Conservation (phyloP, 2,888 invertebrate genomes). For the Epinotia nisella region DNA sequence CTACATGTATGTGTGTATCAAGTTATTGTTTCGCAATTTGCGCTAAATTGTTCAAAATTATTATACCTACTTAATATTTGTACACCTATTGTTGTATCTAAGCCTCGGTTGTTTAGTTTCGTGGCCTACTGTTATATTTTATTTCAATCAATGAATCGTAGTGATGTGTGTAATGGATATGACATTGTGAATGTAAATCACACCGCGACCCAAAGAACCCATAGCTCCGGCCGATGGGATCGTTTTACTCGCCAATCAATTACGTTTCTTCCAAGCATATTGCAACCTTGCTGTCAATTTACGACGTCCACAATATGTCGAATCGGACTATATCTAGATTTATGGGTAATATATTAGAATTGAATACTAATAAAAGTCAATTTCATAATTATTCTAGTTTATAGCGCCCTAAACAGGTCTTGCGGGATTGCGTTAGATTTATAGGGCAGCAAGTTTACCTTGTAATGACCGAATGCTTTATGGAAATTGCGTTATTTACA, state of each 20-base stretch:
- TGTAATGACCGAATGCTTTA: conserved; percentile 59
- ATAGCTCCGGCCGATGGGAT: conserved; percentile 48
- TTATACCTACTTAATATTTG: conserved; percentile 1
- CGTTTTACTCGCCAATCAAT: conserved; percentile 50
- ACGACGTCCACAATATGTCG: conserved; percentile 32
- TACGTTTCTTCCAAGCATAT: conserved; percentile 48
- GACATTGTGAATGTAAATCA: conserved; percentile 60
- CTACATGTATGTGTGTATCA: conserved; percentile 47
- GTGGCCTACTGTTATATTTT: background rate
- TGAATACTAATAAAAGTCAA: conserved; percentile 44
- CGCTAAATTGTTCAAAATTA: conserved; percentile 33
- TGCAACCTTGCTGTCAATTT: conserved; percentile 49
- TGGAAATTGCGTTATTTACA: conserved; percentile 53
- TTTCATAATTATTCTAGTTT: conserved; percentile 43
- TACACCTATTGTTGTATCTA: background rate
- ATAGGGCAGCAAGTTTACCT: conserved; percentile 62
- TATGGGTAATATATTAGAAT: conserved; percentile 41
- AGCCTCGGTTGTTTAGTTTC: background rate
- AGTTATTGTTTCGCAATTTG: conserved; percentile 39
- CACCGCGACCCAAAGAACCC: conserved; percentile 48
- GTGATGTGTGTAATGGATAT: conserved; percentile 52
- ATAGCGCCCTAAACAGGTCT: conserved; percentile 42
- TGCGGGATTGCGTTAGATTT: conserved; percentile 49
- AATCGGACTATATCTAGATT: conserved; percentile 38
- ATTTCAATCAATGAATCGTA: conserved; percentile 30